Base-by-base conservation (phyloP, 2,797 vertebrate genomes). In the Craterocephalus amniculus region DNA sequence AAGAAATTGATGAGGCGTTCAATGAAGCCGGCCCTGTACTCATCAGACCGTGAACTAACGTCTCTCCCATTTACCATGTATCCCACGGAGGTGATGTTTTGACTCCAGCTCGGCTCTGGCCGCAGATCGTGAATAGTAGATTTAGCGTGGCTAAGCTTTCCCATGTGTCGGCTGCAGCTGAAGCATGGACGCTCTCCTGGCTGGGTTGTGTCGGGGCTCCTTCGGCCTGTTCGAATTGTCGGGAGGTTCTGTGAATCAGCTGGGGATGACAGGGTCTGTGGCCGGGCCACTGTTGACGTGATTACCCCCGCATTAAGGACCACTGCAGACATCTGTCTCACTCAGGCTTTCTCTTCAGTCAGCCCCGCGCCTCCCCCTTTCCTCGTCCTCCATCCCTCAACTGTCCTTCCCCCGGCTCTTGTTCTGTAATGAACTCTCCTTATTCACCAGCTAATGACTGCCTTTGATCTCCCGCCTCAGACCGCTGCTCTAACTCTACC, bases 401-500 rank as follows among this genome's bases (percentile, higher is more conserved):
- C n/a, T n/a, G n/a, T n/a, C 78, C 89, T 83, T 90, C 91, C 86
- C 87, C 88, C 56, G 79, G 91, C 91, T 90, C 90, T 90, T 90
- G 88, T 88, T 93, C 94, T 93, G 92, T 94, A 95, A 95, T 95
- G 93, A 95, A 94, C 93, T 93, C 93, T 89, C 88, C 92, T 93
- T 93, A 93, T 94, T 95, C 93, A 92, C 91, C 86, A 89, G 91
- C 93, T 95, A 95, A 95, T 95, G 94, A 95, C 92, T 94, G 87
- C 92, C 94, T 95, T 95, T 95, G 94, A 95, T 95, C 94, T 94
- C 85, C 88, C 82, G 87, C 89, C 92, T 90, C 89, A 95, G 94
- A 95, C 93, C 93, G 92, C 93, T 92, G 91, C 92, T 93, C 92
- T 90, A 86, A 87, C 90, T 91, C 90, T 92, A 90, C 88, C 93